Evolutionary conservation across 2,113 vertebrate genomes (phyloP).

Genomic region (Typhlomys cinereus): DNA sequence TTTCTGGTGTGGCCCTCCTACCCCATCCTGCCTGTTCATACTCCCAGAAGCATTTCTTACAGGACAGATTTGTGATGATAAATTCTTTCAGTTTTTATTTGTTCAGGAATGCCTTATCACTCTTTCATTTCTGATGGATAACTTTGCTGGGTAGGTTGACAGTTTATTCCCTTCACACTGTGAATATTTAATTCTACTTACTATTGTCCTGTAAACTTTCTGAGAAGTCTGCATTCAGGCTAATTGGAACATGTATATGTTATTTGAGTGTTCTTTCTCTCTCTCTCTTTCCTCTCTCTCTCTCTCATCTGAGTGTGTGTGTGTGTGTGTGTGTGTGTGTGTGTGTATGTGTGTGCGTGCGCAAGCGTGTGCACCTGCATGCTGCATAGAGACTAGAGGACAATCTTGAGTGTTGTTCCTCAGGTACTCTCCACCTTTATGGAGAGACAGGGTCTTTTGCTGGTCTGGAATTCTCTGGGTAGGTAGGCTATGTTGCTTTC

Average conservation of each 20-base stretch:
- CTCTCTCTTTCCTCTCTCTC: not conserved
- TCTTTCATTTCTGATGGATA: not conserved
- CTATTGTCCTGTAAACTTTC: not conserved
- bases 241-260: not conserved
- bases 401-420: not conserved
- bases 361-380: not conserved
- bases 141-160: not conserved
- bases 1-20: too few species aligned
- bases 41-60: not conserved
- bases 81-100: not conserved
- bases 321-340: not conserved
- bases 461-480: not conserved
- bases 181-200: not conserved
- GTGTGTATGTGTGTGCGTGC: not conserved
- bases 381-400: not conserved
- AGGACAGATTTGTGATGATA: not conserved
- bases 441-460: not conserved
- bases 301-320: not conserved
- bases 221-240: not conserved
- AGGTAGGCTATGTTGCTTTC: not conserved
- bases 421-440: not conserved
- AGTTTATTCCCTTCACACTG: not conserved
- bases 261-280: not conserved
- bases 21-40: too few species aligned
- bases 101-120: not conserved